These are phyloP conservation scores for Thryonomys swinderianus DNA, from an alignment of 2,113 vertebrate species.

Conservation along the genomic window DNA sequence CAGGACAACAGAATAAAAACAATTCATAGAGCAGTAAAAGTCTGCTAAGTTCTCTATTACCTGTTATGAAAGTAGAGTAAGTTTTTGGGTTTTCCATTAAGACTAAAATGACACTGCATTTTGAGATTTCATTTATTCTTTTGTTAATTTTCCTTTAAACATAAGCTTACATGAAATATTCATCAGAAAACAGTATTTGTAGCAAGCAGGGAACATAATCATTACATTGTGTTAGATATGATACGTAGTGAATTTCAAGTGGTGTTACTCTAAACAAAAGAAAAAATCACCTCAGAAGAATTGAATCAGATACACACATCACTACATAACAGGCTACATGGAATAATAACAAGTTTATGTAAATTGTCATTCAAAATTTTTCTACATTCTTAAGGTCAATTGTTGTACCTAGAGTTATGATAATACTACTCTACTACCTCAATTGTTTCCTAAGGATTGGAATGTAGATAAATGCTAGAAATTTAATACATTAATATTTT, in stretches of 20 bases:
- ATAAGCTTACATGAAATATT: neutral
- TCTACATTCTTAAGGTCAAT: neutral
- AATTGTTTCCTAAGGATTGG: neutral
- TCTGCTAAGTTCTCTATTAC: neutral
- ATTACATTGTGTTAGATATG: neutral
- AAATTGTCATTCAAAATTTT: neutral
- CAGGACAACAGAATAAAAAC: neutral
- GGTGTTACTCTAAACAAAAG: conserved; percentile 15
- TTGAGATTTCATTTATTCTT: conserved; percentile 35
- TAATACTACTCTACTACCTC: neutral
- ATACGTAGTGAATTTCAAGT: neutral
- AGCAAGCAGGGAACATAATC: neutral
- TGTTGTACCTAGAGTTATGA: neutral
- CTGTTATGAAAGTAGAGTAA: neutral
- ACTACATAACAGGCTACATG: neutral
- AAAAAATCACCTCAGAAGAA: neutral
- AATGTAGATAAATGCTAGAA: neutral
- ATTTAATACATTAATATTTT: neutral
- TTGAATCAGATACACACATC: neutral
- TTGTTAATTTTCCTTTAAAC: neutral
- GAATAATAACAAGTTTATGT: neutral
- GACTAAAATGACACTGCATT: neutral
- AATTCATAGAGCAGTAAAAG: neutral
- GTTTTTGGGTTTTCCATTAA: neutral
- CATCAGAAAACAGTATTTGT: neutral